These are phyloP conservation scores for Calameuta idolon DNA, from an alignment of 2,888 invertebrate species.

Conservation along the genomic window DNA sequence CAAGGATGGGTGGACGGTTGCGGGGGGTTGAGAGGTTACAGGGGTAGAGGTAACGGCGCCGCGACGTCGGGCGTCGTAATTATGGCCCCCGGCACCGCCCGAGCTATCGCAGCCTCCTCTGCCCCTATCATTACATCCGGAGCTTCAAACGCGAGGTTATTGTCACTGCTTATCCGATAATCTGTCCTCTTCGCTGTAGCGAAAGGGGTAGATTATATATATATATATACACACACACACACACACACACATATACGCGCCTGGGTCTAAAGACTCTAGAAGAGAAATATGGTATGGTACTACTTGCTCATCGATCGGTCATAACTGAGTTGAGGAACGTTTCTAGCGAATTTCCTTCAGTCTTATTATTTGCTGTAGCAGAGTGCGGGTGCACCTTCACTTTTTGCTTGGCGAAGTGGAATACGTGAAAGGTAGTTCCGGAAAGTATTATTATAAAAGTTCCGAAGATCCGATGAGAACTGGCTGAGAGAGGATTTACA, in stretches of 20 bases:
- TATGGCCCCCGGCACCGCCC: conserved; percentile 12
- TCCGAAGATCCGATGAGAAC: background rate
- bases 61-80: conserved; percentile 20
- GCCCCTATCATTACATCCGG: conserved; percentile 19
- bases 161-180: conserved; percentile 14
- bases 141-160: conserved; percentile 9
- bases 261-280: too few relatives aligned
- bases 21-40: too few relatives aligned
- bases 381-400: too few relatives aligned
- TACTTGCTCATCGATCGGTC: too few relatives aligned
- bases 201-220: background rate
- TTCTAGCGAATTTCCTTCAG: too few relatives aligned
- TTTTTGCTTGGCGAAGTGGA: background rate
- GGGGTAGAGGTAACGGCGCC: conserved; percentile 1
- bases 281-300: too few relatives aligned
- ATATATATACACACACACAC: too few relatives aligned
- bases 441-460: conserved; percentile 21
- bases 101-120: conserved; percentile 12
- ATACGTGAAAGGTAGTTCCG: conserved; percentile 8
- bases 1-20: too few relatives aligned
- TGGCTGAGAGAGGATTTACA: too few relatives aligned
- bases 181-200: conserved; percentile 1
- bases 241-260: too few relatives aligned
- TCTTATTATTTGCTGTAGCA: too few relatives aligned
- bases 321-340: too few relatives aligned